Conservation (phyloP, 2,797 vertebrate species). For the Phrynocephalus forsythii region DNA sequence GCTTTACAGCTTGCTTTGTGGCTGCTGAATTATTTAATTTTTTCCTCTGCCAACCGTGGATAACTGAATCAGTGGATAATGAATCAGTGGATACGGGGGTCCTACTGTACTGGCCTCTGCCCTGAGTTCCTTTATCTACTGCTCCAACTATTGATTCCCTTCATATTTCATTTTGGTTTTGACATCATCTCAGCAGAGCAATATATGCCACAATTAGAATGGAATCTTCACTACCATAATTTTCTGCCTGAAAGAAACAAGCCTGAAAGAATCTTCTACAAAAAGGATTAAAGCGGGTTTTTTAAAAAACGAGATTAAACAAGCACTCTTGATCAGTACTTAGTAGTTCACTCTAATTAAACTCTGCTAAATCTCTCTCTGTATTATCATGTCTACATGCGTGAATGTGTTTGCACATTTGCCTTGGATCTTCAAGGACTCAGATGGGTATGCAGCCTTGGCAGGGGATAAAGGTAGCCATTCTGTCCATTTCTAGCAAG, state of each 20-base stretch:
- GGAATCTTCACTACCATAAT: conserved; percentile 23
- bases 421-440: background rate
- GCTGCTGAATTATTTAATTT: too few relatives aligned
- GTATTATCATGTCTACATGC: background rate
- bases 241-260: conserved; percentile 31
- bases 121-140: conserved; percentile 47
- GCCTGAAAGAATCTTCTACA: conserved; percentile 28
- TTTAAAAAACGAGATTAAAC: conserved; percentile 4
- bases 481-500: background rate
- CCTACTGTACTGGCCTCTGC: background rate
- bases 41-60: too few relatives aligned
- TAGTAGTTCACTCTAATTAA: conserved; percentile 31
- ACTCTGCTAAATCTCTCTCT: background rate
- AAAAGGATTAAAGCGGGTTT: conserved; percentile 32
- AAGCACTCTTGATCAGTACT: conserved; percentile 18
- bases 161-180: conserved; percentile 51
- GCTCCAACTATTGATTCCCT: conserved; percentile 59
- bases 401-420: background rate
- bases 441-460: background rate
- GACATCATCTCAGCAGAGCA: conserved; percentile 12
- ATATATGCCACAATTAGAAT: conserved; percentile 28
- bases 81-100: too few relatives aligned
- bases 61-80: too few relatives aligned
- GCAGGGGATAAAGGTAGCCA: background rate
- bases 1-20: too few relatives aligned